phyloP scores from a whole-genome alignment of 2,888 invertebrate species.

The Leuctra nigra region DNA sequence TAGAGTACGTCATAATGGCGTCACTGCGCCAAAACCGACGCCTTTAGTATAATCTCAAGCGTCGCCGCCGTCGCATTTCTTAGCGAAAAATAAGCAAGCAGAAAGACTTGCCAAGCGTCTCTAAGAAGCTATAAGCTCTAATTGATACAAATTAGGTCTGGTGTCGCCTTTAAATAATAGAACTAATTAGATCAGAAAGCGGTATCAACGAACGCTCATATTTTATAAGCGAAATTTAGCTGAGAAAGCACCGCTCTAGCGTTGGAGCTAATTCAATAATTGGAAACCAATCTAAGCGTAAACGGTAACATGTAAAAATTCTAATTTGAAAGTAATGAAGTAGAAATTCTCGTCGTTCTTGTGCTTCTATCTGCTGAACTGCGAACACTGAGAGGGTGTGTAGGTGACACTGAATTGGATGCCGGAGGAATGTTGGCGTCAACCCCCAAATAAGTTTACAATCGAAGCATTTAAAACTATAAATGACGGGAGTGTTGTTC shows the following conservation, averaged over 20 bases:
- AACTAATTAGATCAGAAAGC: slow-evolving; percentile 37
- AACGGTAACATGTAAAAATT: slow-evolving; percentile 26
- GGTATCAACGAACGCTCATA: slow-evolving; percentile 22
- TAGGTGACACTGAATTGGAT: too few species aligned
- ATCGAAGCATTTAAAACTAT: background rate
- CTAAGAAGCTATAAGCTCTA: slow-evolving; percentile 30
- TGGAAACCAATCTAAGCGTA: slow-evolving; percentile 28
- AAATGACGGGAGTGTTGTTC: background rate
- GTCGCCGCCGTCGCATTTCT: slow-evolving; percentile 4
- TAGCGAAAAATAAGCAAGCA: slow-evolving; percentile 11
- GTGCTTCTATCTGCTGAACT: background rate
- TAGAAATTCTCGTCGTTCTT: slow-evolving; percentile 16
- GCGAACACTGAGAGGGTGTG: background rate
- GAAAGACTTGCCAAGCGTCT: slow-evolving; percentile 23
- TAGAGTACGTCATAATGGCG: slow-evolving; percentile 6
- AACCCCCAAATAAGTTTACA: background rate
- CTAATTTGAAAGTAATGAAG: slow-evolving; percentile 26
- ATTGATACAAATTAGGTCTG: slow-evolving; percentile 41
- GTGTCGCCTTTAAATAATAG: slow-evolving; percentile 39
- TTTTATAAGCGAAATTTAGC: slow-evolving; percentile 25
- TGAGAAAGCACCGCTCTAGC: slow-evolving; percentile 15
- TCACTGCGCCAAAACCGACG: slow-evolving; percentile 8
- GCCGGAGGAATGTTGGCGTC: background rate
- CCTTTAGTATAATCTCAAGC: background rate
- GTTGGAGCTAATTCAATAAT: slow-evolving; percentile 25